phyloP scores from a whole-genome alignment of 2,888 invertebrate species.

The Andrena trimmerana region DNA sequence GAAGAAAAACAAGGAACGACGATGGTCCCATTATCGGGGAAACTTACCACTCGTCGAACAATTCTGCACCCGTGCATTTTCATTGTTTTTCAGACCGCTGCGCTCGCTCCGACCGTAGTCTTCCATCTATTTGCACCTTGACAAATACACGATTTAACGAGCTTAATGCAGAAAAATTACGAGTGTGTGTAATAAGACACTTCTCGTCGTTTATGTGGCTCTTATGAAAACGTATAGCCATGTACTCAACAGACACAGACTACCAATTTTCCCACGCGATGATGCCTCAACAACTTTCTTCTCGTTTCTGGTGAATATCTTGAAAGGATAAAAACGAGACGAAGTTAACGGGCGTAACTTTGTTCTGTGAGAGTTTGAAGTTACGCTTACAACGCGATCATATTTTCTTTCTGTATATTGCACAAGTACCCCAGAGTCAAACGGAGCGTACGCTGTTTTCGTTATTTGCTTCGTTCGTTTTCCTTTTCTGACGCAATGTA shows the following conservation, averaged over 20 bases:
- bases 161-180: slow-evolving; percentile 5
- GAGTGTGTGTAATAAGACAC: not conserved
- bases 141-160: slow-evolving; percentile 16
- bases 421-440: not conserved
- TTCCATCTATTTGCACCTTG: not conserved
- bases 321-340: too few relatives aligned
- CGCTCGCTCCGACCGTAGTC: not conserved
- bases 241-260: not conserved
- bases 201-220: too few relatives aligned
- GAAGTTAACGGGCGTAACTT: too few relatives aligned
- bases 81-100: slow-evolving; percentile 38
- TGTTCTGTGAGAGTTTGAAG: too few relatives aligned
- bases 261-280: not conserved
- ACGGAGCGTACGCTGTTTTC: not conserved
- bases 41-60: slow-evolving; percentile 63
- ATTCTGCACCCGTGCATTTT: slow-evolving; percentile 47
- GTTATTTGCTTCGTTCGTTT: not conserved
- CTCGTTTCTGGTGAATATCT: not conserved
- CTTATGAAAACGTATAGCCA: too few relatives aligned
- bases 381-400: not conserved
- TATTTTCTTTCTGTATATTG: not conserved
- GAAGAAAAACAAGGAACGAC: slow-evolving; percentile 44
- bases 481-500: not conserved
- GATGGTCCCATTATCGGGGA: slow-evolving; percentile 64
- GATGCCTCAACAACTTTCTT: not conserved